A percentile compares a stretch with the other conserved stretches of the same genome.
Conservation (phyloP, 2,888 invertebrate genomes). For the Coenonympha arcania region DNA sequence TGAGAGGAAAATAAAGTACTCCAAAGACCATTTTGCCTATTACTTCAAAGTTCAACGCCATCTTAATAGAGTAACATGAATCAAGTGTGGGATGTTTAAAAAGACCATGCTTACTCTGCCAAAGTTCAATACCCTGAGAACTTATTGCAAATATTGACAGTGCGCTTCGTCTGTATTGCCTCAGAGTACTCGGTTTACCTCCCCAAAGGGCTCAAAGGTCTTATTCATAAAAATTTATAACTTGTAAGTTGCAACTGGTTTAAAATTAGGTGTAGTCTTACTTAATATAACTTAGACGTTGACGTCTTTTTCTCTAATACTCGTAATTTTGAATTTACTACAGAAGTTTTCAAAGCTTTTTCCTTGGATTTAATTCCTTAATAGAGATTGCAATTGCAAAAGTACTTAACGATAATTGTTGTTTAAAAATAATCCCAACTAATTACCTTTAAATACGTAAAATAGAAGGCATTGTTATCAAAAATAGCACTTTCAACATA, state of each 20-base stretch:
- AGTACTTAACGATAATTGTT: no score
- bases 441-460: no score
- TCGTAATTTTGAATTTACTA: background rate
- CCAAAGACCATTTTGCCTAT: no score
- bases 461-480: no score
- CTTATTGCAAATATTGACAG: constrained; percentile 48
- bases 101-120: constrained; percentile 21
- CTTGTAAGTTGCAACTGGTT: no score
- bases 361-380: background rate
- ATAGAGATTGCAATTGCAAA: background rate
- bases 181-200: constrained; percentile 1
- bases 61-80: background rate
- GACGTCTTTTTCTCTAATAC: background rate
- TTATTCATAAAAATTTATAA: constrained; percentile 1
- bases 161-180: constrained; percentile 33
- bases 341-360: background rate
- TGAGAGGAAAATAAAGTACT: no score
- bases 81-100: background rate
- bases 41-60: background rate
- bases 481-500: no score
- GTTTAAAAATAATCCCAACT: no score
- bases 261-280: background rate
- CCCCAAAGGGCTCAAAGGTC: background rate
- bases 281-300: background rate
- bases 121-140: constrained; percentile 48